Conservation (phyloP, 92 coral and sea anemone genomes). For the Palythoa grandiflora region DNA sequence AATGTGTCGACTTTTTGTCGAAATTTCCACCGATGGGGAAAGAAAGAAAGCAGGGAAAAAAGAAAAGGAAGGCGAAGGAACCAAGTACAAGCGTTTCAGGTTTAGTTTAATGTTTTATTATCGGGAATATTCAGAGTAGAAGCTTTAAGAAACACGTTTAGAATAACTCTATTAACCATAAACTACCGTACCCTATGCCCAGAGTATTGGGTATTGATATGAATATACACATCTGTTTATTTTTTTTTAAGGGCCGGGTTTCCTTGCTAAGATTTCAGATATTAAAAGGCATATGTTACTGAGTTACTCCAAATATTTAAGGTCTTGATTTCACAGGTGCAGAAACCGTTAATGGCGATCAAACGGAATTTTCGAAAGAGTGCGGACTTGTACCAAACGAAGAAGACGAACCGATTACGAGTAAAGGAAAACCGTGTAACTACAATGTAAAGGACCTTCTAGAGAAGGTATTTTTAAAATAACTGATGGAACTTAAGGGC, state of each 20-base stretch:
- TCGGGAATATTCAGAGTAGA: constrained; percentile 3
- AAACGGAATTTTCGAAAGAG: constrained; percentile 5
- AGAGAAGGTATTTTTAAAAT: constrained; percentile 65
- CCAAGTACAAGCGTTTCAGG: constrained; percentile 19
- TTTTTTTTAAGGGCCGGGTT: too few relatives aligned
- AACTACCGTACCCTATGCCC: neutral
- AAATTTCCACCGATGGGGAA: constrained; percentile 31
- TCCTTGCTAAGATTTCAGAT: neutral
- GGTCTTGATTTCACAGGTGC: neutral
- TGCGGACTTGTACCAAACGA: neutral
- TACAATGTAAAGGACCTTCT: constrained; percentile 77
- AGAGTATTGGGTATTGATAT: neutral
- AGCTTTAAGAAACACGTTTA: neutral
- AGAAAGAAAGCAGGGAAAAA: constrained; percentile 37
- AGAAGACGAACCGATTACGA: constrained; percentile 23
- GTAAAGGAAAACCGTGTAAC: constrained; percentile 30
- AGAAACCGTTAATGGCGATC: neutral
- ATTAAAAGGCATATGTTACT: neutral
- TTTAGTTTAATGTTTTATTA: neutral
- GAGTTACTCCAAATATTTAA: neutral
- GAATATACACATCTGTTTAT: neutral
- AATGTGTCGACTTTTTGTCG: neutral
- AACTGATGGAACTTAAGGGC: too few relatives aligned
- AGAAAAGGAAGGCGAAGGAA: constrained; percentile 39
- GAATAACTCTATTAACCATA: neutral